Conservation (phyloP, 2,113 vertebrate genomes). For the Porphyrio hochstetteri region DNA sequence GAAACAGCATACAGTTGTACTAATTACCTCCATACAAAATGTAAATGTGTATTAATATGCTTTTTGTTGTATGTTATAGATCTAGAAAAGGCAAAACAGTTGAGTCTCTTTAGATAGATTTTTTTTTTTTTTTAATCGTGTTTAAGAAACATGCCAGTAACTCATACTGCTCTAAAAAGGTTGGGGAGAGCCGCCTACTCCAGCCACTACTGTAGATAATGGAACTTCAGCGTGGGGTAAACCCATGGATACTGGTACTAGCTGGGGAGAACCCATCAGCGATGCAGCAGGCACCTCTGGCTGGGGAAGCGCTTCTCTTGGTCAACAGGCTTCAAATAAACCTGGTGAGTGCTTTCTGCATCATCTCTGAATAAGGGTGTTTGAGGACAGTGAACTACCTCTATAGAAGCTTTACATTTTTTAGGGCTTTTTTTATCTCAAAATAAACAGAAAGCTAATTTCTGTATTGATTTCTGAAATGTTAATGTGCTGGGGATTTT, state of each 20-base stretch:
- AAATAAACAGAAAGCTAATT: background rate
- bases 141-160: conserved; percentile 10
- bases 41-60: rapidly evolving
- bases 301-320: conserved; percentile 78
- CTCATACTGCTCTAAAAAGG: conserved; percentile 77
- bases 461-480: background rate
- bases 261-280: conserved; percentile 83
- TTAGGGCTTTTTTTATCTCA: background rate
- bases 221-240: conserved; percentile 97
- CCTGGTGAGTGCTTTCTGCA: conserved; percentile 77
- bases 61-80: background rate
- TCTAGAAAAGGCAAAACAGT: background rate
- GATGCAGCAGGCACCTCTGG: conserved; percentile 75
- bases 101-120: background rate
- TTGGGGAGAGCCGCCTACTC: conserved; percentile 86
- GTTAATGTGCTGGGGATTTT: background rate
- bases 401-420: background rate
- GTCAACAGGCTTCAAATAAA: conserved; percentile 83
- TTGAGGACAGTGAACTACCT: too few species aligned
- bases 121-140: background rate
- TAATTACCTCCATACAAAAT: background rate
- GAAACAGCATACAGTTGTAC: background rate
- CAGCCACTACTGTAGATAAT: conserved; percentile 90
- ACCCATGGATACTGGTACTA: conserved; percentile 85
- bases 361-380: background rate